These are phyloP conservation scores for Apteryx owenii DNA, from an alignment of 2,113 vertebrate species.

Conservation along the genomic window DNA sequence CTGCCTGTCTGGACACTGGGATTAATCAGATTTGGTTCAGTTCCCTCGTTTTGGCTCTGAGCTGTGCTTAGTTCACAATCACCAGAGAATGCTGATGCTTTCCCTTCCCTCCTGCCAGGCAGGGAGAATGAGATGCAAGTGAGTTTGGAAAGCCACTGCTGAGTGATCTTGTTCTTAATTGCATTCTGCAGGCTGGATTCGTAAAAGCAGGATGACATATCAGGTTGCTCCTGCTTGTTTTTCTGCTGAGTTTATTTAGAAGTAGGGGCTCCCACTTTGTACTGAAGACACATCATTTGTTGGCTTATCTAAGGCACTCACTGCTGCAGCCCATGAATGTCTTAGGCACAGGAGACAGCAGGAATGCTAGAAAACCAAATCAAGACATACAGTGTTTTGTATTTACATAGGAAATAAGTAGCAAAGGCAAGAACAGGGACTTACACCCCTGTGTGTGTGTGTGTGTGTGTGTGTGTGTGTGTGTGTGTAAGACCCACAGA, in stretches of 20 bases:
- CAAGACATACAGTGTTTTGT: background rate
- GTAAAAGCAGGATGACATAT: background rate
- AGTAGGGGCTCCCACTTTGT: background rate
- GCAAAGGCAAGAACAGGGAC: background rate
- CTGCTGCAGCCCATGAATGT: background rate
- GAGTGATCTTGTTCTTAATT: slow-evolving; percentile 21
- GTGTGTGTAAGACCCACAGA: background rate
- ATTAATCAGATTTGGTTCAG: slow-evolving; percentile 25
- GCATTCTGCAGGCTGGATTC: background rate
- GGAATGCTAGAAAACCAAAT: background rate
- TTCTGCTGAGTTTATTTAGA: background rate
- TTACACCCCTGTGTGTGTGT: fast-evolving
- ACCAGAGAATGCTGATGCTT: background rate
- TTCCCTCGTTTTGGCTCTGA: background rate
- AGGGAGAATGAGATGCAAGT: background rate
- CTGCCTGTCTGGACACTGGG: background rate
- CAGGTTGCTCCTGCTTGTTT: background rate
- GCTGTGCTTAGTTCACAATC: background rate
- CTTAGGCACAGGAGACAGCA: background rate
- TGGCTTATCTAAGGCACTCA: background rate
- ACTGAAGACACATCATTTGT: background rate
- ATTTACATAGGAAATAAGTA: background rate
- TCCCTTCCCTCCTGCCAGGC: background rate
- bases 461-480: background rate
- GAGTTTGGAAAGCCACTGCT: background rate